Percentiles rank a stretch among this genome's conserved stretches.
These are phyloP conservation scores for Ptychoptera albimana DNA, from an alignment of 2,888 invertebrate genomes.

Conservation along the genomic window DNA sequence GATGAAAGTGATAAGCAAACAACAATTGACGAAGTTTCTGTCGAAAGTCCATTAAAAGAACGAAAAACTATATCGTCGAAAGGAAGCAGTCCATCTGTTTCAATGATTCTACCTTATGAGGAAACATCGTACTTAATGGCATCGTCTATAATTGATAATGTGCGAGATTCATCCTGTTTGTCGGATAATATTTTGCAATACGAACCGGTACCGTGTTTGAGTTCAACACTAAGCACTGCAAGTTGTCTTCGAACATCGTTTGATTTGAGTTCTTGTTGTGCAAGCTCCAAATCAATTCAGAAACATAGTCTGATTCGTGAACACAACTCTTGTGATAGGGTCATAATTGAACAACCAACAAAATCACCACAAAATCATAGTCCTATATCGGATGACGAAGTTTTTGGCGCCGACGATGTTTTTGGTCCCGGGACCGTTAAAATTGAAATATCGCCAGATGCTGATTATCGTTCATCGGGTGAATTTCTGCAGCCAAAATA, in stretches of 20 bases:
- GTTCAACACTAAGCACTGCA: conserved; percentile 25
- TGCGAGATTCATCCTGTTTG: conserved; percentile 14
- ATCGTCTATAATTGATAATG: conserved; percentile 14
- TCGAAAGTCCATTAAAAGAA: conserved; percentile 23
- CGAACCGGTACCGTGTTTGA: conserved; percentile 24
- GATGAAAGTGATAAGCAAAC: conserved; percentile 48
- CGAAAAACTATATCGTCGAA: conserved; percentile 25
- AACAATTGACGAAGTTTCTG: conserved; percentile 20
- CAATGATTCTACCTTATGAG: conserved; percentile 22
- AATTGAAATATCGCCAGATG: conserved; percentile 39
- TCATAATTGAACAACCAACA: conserved; percentile 43
- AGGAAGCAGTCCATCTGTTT: conserved; percentile 10
- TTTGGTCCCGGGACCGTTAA: conserved; percentile 42
- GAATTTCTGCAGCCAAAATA: conserved; percentile 21
- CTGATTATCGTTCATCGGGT: conserved; percentile 25
- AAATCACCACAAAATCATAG: conserved; percentile 42
- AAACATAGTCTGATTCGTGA: conserved; percentile 8
- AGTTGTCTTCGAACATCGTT: conserved; percentile 25
- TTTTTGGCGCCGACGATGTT: conserved; percentile 41
- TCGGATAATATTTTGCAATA: conserved; percentile 17
- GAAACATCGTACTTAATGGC: conserved; percentile 28
- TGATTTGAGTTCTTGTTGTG: conserved; percentile 23
- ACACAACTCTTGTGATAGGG: conserved; percentile 25
- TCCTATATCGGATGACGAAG: conserved; percentile 43
- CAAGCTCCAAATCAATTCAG: conserved; percentile 12